Conservation (phyloP, 2,797 vertebrate genomes). For the Pelochelys cantorii region DNA sequence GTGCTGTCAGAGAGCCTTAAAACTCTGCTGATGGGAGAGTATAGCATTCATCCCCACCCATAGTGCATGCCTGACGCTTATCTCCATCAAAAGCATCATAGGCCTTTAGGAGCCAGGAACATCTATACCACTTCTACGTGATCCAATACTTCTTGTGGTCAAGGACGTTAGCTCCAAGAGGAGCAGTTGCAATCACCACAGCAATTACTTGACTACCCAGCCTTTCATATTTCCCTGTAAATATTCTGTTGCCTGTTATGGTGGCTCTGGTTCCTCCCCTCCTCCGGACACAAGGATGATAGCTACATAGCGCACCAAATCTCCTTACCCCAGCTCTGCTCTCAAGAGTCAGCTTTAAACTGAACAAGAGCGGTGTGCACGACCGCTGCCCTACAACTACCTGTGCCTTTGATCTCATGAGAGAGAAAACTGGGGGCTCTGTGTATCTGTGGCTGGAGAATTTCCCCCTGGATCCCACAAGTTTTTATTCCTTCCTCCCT, state of each 20-base stretch:
- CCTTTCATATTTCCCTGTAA: neutral
- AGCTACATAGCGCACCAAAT: neutral
- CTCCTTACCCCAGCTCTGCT: neutral
- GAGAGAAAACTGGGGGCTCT: constrained; percentile 2
- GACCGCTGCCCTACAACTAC: neutral
- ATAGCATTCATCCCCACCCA: neutral
- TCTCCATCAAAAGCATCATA: neutral
- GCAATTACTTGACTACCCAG: constrained; percentile 6
- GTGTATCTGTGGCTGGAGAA: constrained; percentile 11
- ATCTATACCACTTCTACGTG: neutral
- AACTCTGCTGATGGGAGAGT: neutral
- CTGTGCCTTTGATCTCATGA: neutral
- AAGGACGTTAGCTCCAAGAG: neutral
- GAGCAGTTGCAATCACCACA: constrained; percentile 8
- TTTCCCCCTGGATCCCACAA: neutral
- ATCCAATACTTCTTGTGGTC: neutral
- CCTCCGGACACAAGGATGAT: neutral
- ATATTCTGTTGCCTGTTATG: neutral
- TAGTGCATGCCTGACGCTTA: neutral
- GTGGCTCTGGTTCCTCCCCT: neutral
- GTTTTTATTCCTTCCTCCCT: neutral
- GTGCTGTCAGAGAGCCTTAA: neutral
- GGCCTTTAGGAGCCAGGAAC: neutral
- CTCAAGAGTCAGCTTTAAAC: neutral
- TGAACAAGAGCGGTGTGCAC: neutral